phyloP scores from a whole-genome alignment of 2,888 invertebrate species.

The Antheraea yamamai region DNA sequence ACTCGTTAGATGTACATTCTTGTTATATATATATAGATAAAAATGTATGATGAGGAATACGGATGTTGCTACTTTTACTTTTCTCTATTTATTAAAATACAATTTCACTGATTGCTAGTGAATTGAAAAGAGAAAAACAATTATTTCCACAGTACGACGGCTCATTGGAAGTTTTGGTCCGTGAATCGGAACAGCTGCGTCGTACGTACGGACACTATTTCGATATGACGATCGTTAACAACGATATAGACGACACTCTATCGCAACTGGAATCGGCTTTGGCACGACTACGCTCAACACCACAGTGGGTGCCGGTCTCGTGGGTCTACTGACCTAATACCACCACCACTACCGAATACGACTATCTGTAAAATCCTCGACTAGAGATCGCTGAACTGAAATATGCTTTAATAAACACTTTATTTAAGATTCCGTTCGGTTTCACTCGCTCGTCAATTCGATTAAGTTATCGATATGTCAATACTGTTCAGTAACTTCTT shows the following conservation, averaged over 20 bases:
- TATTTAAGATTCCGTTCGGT: background rate
- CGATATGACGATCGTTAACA: constrained; percentile 98
- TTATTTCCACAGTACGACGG: constrained; percentile 93
- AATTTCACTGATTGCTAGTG: too few species aligned
- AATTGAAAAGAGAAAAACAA: background rate
- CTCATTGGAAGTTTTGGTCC: constrained; percentile 96
- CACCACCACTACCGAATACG: constrained; percentile 30
- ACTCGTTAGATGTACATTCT: too few species aligned
- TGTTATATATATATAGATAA: too few species aligned
- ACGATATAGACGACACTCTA: constrained; percentile 99
- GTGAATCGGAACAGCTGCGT: constrained; percentile 97
- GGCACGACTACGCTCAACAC: constrained; percentile 93
- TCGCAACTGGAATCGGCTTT: constrained; percentile 94
- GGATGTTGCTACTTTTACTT: too few species aligned
- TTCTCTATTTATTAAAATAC: background rate
- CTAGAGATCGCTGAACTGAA: background rate
- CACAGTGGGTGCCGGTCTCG: constrained; percentile 98
- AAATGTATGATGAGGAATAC: too few species aligned
- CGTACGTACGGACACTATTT: constrained; percentile 99
- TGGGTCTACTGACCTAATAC: constrained; percentile 95
- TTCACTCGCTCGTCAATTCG: too few species aligned
- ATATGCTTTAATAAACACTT: background rate
- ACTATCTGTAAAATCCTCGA: constrained; percentile 39
- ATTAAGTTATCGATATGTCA: too few species aligned
- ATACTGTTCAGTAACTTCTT: too few species aligned